Evolutionary conservation across 2,797 vertebrate genomes (phyloP).

Genomic region (Holocentrus rufus): DNA sequence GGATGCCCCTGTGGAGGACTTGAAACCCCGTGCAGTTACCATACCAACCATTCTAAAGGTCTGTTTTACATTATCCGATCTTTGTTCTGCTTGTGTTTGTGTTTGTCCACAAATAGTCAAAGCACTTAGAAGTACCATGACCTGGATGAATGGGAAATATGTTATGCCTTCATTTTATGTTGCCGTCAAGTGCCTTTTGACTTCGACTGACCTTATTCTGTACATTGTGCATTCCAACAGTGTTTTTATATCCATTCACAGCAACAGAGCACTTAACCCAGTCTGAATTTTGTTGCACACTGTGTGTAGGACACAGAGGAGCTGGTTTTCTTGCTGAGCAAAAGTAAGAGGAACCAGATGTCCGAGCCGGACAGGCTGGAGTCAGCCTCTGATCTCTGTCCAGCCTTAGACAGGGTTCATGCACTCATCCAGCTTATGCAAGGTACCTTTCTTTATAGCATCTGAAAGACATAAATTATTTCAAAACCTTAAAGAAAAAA

Average conservation of each 20-base stretch:
- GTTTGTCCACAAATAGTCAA: not conserved
- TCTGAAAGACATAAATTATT: not conserved
- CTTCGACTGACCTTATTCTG: not conserved
- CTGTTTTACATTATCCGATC: not conserved
- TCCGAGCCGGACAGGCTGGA: conserved; percentile 63
- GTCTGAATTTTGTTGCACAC: conserved; percentile 8
- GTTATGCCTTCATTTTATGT: too few species aligned
- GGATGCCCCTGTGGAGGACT: conserved; percentile 1
- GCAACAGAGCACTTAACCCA: not conserved
- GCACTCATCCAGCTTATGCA: conserved; percentile 78
- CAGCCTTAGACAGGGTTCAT: conserved; percentile 77
- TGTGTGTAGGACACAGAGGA: conserved; percentile 66
- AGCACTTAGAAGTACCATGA: too few species aligned
- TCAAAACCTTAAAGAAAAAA: not conserved
- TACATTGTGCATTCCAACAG: not conserved
- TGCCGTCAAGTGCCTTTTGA: not conserved
- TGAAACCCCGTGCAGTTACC: conserved; percentile 42
- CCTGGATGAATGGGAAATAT: too few species aligned
- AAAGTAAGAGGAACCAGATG: conserved; percentile 78
- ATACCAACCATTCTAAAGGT: conserved; percentile 79
- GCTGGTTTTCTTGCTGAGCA: conserved; percentile 58
- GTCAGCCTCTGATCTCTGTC: conserved; percentile 70
- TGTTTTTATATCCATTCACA: conserved; percentile 3
- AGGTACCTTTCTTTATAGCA: conserved; percentile 65
- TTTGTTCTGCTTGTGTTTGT: not conserved